Conservation (phyloP, 2,888 invertebrate species). For the Orgyia antiqua region DNA sequence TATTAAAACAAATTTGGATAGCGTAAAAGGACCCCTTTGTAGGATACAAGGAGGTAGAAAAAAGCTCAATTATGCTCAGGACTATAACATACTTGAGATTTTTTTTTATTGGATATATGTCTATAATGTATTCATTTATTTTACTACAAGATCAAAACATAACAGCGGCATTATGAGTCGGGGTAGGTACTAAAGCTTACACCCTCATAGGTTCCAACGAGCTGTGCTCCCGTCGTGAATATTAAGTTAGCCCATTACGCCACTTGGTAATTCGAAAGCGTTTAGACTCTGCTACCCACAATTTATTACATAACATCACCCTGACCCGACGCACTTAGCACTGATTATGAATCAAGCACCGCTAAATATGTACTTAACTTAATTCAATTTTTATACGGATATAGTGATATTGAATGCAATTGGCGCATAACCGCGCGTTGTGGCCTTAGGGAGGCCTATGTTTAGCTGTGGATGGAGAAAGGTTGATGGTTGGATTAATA, state of each 20-base stretch:
- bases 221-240: constrained; percentile 54
- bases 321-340: constrained; percentile 31
- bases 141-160: constrained; percentile 2
- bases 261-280: constrained; percentile 55
- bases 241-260: constrained; percentile 63
- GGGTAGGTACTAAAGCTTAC: constrained; percentile 2
- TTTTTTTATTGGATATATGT: too few relatives aligned
- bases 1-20: too few relatives aligned
- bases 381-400: constrained; percentile 1
- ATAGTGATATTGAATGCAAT: too few relatives aligned
- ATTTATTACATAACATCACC: constrained; percentile 59
- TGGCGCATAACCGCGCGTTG: too few relatives aligned
- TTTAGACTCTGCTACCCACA: constrained; percentile 51
- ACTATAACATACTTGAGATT: too few relatives aligned
- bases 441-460: too few relatives aligned
- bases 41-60: too few relatives aligned
- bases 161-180: constrained; percentile 15
- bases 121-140: too few relatives aligned
- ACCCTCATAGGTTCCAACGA: constrained; percentile 19
- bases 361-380: constrained; percentile 7
- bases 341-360: constrained; percentile 22
- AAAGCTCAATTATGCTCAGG: too few relatives aligned
- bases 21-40: too few relatives aligned
- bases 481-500: too few relatives aligned
- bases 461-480: too few relatives aligned